Evolutionary conservation across 2,888 invertebrate species (phyloP).

Genomic region (Myathropa florea): DNA sequence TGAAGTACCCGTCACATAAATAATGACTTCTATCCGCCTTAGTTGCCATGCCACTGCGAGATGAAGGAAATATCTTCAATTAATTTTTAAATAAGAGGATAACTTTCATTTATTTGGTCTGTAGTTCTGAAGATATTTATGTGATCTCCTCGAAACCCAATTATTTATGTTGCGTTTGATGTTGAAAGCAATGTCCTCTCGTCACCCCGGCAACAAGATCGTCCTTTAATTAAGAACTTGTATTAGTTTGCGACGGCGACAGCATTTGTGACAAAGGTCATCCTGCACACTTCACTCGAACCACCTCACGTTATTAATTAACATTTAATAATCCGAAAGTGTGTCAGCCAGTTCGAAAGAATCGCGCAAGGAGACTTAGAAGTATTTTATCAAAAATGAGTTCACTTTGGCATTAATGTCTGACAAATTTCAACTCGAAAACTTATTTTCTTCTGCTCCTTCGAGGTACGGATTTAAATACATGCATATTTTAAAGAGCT

Average conservation of each 20-base stretch:
- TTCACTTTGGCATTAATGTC: background rate
- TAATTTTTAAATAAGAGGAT: background rate
- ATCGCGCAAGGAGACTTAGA: too few species aligned
- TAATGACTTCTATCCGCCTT: background rate
- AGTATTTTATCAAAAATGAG: too few species aligned
- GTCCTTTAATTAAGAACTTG: background rate
- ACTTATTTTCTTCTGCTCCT: too few species aligned
- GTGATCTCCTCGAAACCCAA: background rate
- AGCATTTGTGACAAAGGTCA: too few species aligned
- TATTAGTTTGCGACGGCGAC: background rate
- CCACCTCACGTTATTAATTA: background rate
- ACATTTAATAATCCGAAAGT: background rate
- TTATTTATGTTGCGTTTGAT: background rate
- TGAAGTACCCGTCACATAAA: background rate
- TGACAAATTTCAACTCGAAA: background rate
- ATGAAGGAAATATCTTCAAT: background rate
- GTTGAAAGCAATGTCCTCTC: background rate
- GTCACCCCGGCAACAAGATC: background rate
- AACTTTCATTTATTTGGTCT: background rate
- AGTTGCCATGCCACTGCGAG: background rate
- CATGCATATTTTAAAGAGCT: too few species aligned
- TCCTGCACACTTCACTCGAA: background rate
- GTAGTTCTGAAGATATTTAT: background rate
- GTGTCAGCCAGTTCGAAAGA: too few species aligned
- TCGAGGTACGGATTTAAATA: too few species aligned